Evolutionary conservation across 2,113 vertebrate genomes (phyloP), one percentile per base, ranked within the genome.

Genomic region (Piprites chloris): DNA sequence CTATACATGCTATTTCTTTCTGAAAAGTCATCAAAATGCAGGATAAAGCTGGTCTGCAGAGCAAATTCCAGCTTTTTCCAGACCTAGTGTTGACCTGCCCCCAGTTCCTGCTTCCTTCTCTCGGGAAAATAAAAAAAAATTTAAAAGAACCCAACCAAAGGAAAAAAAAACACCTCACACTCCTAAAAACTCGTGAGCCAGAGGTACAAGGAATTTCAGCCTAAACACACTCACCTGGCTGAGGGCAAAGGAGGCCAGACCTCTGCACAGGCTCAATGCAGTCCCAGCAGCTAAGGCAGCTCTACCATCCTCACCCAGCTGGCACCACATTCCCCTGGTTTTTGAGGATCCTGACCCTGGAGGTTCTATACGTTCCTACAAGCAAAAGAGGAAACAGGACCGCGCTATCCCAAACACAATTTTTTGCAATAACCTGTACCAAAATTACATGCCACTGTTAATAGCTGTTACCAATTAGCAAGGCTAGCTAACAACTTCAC

Each of bases 241-340:
- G 39, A 67, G 37, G 35, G 12, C 11, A 42, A 32, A 55, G n/a
- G 37, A 52, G 39, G 47, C 35, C 41, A 63, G 83, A 59, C 5
- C 49, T 8, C 19, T 13, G 20, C 8, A 14, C 9, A 22, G 68
- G 63, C 62, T 27, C 35, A 24, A n/a, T 2, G 8, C 46, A 56
- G 17, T 5, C 21, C 44, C 20, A 12, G 32, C 8, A 33, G 18
- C 52, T 9, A 24, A 4, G 49, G 49, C 33, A 37, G 56, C 71
- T 63, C 26, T 1, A 23, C 17, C 32, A 37, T 0, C 30, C 8
- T 14, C 73, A 22, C 26, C 17, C 3, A 50, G 14, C 32, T 22
- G 1, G 24, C 4, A 23, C 41, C 14, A 3, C 30, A 2, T 0
- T 0, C 9, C 50, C 35, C 32, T 14, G 17, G 1, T 9, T 26